Evolutionary conservation across 2,113 vertebrate species (phyloP), one percentile per base, ranked within the genome.

Genomic region (Ceuthmochares aereus): DNA sequence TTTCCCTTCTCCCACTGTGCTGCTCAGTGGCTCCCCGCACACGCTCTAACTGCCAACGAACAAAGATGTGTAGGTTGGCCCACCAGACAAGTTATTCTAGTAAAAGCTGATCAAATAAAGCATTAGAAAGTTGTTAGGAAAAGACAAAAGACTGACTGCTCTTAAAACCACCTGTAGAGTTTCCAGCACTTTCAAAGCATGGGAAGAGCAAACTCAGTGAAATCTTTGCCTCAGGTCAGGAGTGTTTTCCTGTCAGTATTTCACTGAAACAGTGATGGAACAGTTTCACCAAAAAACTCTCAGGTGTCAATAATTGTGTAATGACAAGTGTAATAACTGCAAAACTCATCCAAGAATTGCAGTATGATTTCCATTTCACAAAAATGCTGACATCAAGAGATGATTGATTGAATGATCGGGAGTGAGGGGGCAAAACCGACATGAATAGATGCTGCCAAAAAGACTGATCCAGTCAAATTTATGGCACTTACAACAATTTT

Each of bases 1-100:
- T 42, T 89, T 64, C 73, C 36, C 27, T 79, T 91, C 80, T 91
- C 87, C 80, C 36, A 67, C 40, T 27, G 42, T 67, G 77, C 45
- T 86, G 23, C n/a, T 90, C 60, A 23, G 60, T 25, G 72, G 23
- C 86, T 80, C 70, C 42, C 36, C 88, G 52, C 8, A 84, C 55
- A 59, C 1, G 0, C 32, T 25, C 13, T 36, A 45, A 68, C n/a
- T 62, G 49, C 49, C 74, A 52, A 56, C 23, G 27, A 76, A 49
- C 21, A 68, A 29, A 60, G 12, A 19, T 1, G 0, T 30, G 21
- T 6, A 37, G 30, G 34, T 2, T 70, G 54, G 30, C 4, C 2
- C 42, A 76, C 12, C 32, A 51, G 13, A 5, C 29, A 69, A 40
- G 17, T 49, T 17, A 32, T 29, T 62, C 67, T 34, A 37, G n/a